Evolutionary conservation across 2,113 vertebrate species (phyloP).

Genomic region (Salvelinus fontinalis): DNA sequence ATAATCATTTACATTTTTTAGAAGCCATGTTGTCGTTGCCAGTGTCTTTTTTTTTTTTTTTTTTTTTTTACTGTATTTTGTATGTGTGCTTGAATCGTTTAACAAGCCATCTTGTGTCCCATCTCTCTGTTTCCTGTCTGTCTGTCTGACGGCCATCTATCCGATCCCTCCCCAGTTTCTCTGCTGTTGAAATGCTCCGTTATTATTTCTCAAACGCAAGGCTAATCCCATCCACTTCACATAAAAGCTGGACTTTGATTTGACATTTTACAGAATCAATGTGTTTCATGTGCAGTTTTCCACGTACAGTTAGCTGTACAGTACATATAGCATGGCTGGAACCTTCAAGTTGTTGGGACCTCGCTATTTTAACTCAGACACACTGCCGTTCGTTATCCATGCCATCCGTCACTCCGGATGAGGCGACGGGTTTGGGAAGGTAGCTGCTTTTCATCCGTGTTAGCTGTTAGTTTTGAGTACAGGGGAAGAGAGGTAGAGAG

Average conservation of each 20-base stretch:
- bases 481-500: too few relatives aligned
- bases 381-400: neutral
- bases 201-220: conserved; percentile 32
- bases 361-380: neutral
- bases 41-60: too few relatives aligned
- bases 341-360: neutral
- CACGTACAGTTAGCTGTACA: too few relatives aligned
- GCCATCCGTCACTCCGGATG: neutral
- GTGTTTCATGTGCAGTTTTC: too few relatives aligned
- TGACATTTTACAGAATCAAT: too few relatives aligned
- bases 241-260: conserved; percentile 1
- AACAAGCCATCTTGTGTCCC: neutral
- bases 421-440: neutral
- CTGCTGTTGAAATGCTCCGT: conserved; percentile 44
- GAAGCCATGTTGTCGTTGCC: too few relatives aligned
- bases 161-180: neutral
- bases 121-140: conserved; percentile 22
- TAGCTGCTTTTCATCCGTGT: neutral
- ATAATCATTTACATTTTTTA: neutral
- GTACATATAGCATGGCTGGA: neutral
- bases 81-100: conserved; percentile 14
- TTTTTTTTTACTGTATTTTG: neutral
- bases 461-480: neutral
- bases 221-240: conserved; percentile 13
- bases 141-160: neutral